These are phyloP conservation scores for Tenebrosternarchus preto DNA, from an alignment of 2,113 vertebrate species.

Conservation along the genomic window DNA sequence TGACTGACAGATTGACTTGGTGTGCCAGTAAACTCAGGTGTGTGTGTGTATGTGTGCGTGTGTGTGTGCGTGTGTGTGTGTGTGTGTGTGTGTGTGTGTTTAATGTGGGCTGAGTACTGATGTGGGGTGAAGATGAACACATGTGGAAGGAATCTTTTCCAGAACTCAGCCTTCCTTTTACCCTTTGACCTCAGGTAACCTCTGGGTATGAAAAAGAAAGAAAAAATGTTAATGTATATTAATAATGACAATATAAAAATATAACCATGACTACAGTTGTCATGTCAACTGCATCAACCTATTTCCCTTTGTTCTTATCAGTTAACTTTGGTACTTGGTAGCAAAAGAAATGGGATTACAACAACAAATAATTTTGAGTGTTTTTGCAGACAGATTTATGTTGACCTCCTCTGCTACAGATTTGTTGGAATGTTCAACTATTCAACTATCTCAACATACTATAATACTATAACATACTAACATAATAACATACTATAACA, in stretches of 20 bases:
- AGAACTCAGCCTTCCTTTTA: constrained; percentile 26
- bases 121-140: constrained; percentile 30
- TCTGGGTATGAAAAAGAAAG: not conserved
- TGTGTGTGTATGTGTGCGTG: not conserved
- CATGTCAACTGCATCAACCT: not conserved
- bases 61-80: constrained; percentile 14
- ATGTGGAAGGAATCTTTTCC: constrained; percentile 42
- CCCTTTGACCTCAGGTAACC: constrained; percentile 24
- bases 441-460: constrained; percentile 15
- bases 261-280: not conserved
- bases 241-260: not conserved
- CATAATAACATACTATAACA: too few species aligned
- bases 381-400: constrained; percentile 36
- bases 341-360: too few species aligned
- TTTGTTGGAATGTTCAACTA: constrained; percentile 36
- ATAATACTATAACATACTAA: too few species aligned
- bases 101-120: not conserved
- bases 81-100: constrained; percentile 6
- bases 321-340: not conserved
- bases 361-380: not conserved
- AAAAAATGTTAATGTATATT: not conserved
- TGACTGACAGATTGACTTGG: constrained; percentile 11
- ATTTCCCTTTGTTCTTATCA: not conserved
- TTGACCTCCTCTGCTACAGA: constrained; percentile 23
- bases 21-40: constrained; percentile 25